These are phyloP conservation scores for Martes martes DNA, from an alignment of 2,113 vertebrate species.

Conservation along the genomic window DNA sequence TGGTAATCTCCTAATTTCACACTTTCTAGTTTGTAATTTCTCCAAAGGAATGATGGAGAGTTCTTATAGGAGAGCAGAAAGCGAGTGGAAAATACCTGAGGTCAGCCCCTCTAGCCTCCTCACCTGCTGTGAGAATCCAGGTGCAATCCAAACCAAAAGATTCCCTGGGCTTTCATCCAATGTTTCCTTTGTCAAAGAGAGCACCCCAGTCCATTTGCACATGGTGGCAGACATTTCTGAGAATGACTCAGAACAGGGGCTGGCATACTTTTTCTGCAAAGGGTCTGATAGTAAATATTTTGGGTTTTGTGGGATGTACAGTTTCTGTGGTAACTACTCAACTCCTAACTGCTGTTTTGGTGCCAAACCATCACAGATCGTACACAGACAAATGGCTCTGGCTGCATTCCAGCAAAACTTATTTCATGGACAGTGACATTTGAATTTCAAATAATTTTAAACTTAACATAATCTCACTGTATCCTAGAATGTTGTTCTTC, in stretches of 20 bases:
- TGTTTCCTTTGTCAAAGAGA: not conserved
- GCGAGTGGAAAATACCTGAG: not conserved
- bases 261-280: not conserved
- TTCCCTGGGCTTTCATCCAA: not conserved
- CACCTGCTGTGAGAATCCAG: not conserved
- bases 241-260: not conserved
- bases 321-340: not conserved
- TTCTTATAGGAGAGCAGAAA: not conserved
- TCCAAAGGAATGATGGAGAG: not conserved
- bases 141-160: not conserved
- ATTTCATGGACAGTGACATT: not conserved
- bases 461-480: not conserved
- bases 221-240: not conserved
- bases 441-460: not conserved
- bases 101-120: rapidly evolving
- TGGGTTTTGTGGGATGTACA: not conserved
- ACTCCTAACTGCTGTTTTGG: not conserved
- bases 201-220: not conserved
- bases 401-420: not conserved
- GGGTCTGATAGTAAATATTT: not conserved
- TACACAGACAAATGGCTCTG: not conserved
- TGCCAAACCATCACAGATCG: not conserved
- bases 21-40: not conserved
- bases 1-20: not conserved
- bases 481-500: not conserved